Percentiles rank a stretch among this genome's conserved stretches.
These are phyloP conservation scores for Slavum lentiscoides DNA, from an alignment of 2,888 invertebrate genomes.

Conservation along the genomic window DNA sequence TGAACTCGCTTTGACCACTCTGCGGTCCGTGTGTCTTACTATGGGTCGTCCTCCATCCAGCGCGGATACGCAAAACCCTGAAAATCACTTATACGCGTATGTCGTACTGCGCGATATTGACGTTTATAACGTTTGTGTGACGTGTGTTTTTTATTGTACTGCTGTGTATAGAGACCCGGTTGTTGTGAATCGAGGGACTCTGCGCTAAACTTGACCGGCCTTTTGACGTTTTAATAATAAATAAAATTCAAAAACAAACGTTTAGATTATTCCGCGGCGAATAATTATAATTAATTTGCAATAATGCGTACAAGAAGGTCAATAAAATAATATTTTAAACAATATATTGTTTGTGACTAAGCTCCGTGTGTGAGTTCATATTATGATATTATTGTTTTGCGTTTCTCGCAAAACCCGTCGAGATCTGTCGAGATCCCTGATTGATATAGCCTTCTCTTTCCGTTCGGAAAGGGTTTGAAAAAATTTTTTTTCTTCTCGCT, in stretches of 20 bases:
- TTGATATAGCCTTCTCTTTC: constrained; percentile 53
- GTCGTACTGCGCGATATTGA: too few relatives aligned
- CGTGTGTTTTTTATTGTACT: not conserved
- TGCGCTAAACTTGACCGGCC: not conserved
- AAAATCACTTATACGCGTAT: too few relatives aligned
- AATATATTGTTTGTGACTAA: constrained; percentile 2
- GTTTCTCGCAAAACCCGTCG: constrained; percentile 2
- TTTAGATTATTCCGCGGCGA: not conserved
- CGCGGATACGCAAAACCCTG: too few relatives aligned
- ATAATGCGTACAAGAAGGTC: constrained; percentile 13
- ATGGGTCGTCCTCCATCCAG: too few relatives aligned
- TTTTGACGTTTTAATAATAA: not conserved
- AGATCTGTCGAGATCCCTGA: constrained; percentile 45
- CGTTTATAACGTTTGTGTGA: too few relatives aligned
- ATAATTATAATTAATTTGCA: constrained; percentile 4
- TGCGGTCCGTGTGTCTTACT: too few relatives aligned
- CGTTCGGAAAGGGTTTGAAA: not conserved
- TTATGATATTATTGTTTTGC: constrained; percentile 21
- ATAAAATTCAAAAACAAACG: not conserved
- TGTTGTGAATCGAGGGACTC: not conserved
- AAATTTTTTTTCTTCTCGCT: not conserved
- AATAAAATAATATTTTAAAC: not conserved
- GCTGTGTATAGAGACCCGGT: too few relatives aligned
- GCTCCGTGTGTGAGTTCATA: not conserved
- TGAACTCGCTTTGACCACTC: too few relatives aligned